Evolutionary conservation across 2,888 invertebrate species (phyloP).

Genomic region (Tricholauxania praeusta): DNA sequence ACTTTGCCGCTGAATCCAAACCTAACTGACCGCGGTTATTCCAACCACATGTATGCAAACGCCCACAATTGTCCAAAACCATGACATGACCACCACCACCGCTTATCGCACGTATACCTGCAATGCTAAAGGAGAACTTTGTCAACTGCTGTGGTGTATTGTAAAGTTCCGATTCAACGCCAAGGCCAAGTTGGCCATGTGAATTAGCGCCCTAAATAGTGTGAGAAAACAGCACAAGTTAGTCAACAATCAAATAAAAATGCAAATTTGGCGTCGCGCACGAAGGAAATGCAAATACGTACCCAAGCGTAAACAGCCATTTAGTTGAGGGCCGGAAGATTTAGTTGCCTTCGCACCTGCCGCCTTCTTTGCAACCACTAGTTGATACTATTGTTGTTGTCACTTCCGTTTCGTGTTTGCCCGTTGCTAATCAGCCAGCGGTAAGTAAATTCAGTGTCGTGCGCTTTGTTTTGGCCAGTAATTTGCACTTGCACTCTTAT

Average conservation of each 20-base stretch:
- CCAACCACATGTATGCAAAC: constrained; percentile 82
- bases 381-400: constrained; percentile 44
- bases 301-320: constrained; percentile 69
- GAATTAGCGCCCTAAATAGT: constrained; percentile 82
- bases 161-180: constrained; percentile 76
- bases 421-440: background rate
- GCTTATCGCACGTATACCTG: constrained; percentile 73
- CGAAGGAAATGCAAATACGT: constrained; percentile 43
- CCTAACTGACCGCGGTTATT: constrained; percentile 82
- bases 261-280: background rate
- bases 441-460: constrained; percentile 15
- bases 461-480: background rate
- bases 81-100: constrained; percentile 86
- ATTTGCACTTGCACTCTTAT: constrained; percentile 1
- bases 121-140: constrained; percentile 59
- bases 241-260: background rate
- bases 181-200: constrained; percentile 83
- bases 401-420: constrained; percentile 29
- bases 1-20: constrained; percentile 57
- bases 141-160: constrained; percentile 70
- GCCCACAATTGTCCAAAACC: constrained; percentile 76
- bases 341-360: background rate
- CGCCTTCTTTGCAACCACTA: constrained; percentile 21
- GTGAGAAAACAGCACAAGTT: constrained; percentile 6
- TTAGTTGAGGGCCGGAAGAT: constrained; percentile 18